Evolutionary conservation across 2,888 invertebrate genomes (phyloP), one percentile per base, ranked within the genome.

Genomic region (Drosophila austrosaltans): DNA sequence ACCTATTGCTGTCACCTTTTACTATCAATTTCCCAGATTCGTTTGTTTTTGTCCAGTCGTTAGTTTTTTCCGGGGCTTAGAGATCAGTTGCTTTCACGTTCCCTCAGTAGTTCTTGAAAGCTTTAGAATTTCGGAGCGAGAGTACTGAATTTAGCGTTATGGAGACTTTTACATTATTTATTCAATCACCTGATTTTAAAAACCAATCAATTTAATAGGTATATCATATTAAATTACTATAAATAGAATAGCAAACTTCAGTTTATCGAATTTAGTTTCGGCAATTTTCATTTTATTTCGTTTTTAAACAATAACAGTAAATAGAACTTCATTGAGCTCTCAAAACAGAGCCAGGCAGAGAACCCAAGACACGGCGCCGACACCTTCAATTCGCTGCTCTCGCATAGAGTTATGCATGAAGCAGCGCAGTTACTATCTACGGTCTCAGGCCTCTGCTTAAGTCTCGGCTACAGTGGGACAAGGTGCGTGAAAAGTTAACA

Each of bases 221-320:
- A 36, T 10, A 36, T 36, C 32, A 6, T 32, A 32, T 32, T 32
- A 32, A 32, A 8, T 8, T 36, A 2, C 1, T 36, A 36, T 10
- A 36, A 1, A 36, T 40, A 40, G 40, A 0, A 20, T 44, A 2
- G 22, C 22, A 48, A 48, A 8, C 44, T 48, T 44, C 20, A 20
- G 20, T 7, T 48, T 20, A 48, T 8, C n/a, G 22, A 48, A 48
- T 10, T 20, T 22, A 10, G 36, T 36, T 36, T 36, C 36, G 8
- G 36, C 36, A 8, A 36, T 36, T 36, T 36, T 36, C 36, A 48
- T 22, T 48, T 48, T 3, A 1, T 48, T 8, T 48, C 3, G 8
- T 48, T 22, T 48, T 48, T 22, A 8, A 48, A 22, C 44, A 48
- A 48, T 48, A 56, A 56, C 56, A 56, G 53, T 53, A n/a, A 53